Percentiles rank a stretch among this genome's conserved stretches.
Conservation (phyloP, 1,140 invertebrate species). For the Trypoxylus dichotomus region DNA sequence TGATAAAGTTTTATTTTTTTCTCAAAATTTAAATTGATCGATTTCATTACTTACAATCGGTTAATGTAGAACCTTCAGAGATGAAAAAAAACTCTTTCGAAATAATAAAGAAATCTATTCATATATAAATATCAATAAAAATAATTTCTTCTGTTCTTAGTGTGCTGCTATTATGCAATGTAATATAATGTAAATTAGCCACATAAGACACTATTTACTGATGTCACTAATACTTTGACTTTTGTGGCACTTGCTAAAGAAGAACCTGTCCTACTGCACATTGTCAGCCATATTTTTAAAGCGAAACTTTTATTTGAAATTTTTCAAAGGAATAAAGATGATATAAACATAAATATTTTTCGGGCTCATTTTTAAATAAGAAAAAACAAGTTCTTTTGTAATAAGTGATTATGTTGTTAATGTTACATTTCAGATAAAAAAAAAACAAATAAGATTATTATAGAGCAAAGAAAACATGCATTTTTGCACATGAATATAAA, state of each 20-base stretch:
- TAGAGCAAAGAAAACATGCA: conserved; percentile 33
- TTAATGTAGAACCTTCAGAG: no score
- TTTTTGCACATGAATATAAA: conserved; percentile 42
- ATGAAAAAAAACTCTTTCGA: neutral
- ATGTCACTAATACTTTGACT: conserved; percentile 22
- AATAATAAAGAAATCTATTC: neutral
- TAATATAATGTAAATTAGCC: conserved; percentile 29
- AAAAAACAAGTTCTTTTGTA: conserved; percentile 42
- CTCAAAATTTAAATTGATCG: neutral
- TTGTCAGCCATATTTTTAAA: neutral
- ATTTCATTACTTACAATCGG: neutral
- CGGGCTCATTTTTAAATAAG: neutral
- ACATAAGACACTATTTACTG: conserved; percentile 28
- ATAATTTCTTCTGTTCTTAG: neutral
- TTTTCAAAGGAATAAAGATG: neutral
- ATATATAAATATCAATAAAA: conserved; percentile 10
- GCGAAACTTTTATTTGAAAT: neutral
- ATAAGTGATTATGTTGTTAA: conserved; percentile 26
- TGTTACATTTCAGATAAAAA: neutral
- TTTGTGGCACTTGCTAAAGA: conserved; percentile 21
- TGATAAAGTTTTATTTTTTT: neutral
- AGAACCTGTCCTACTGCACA: neutral
- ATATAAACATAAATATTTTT: neutral
- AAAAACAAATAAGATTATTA: neutral
- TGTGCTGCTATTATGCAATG: conserved; percentile 13